Base-by-base conservation (phyloP, 2,113 vertebrate genomes). In the Spilogale gracilis region DNA sequence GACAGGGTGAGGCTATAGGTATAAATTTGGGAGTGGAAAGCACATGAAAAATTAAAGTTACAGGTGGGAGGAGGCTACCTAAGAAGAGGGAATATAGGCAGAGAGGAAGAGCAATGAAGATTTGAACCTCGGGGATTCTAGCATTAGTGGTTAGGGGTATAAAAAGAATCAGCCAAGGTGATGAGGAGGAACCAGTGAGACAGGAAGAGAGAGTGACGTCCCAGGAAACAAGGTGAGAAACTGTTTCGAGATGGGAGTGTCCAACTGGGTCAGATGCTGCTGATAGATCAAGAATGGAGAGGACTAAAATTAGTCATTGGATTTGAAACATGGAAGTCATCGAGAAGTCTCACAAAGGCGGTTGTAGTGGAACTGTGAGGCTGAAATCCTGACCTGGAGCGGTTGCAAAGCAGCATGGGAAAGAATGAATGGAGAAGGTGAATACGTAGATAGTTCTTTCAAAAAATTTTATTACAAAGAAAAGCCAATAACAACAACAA, bases 391-490 rank as follows among this genome's bases (percentile, higher is more conserved):
- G 27, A 82, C 38, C 43, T 79, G 67, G 32, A 56, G 23, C 48
- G 58, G 73, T 81, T 96, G 76, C 52, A 45, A 85, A 95, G 76
- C 30, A 43, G 54, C 67, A 52, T 61, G 30, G 9, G 45, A 89
- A 78, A 38, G 10, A 76, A 4, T 52, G 79, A 90, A 45, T 84
- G 69, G 45, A 58, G 38, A 58, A 27, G 43, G 16, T 83, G 56
- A 73, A 71, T 20, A 86, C 60, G 23, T 11, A 25, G 52, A 61
- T 14, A 38, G 60, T 69, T 90, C 27, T 76, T 90, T 61, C n/a
- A 81, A 81, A 79, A 74, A 52, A 93, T 71, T 87, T 92, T 67
- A 45, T 58, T 88, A 56, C 63, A 50, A 95, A 81, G 23, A 12
- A 45, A 74, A 73, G 92, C 25, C 74, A 60, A 81, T 27, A 69